A percentile compares a stretch with the other conserved stretches of the same genome.
phyloP scores from a whole-genome alignment of 2,797 vertebrate genomes.

The Eurystomus glaucurus region DNA sequence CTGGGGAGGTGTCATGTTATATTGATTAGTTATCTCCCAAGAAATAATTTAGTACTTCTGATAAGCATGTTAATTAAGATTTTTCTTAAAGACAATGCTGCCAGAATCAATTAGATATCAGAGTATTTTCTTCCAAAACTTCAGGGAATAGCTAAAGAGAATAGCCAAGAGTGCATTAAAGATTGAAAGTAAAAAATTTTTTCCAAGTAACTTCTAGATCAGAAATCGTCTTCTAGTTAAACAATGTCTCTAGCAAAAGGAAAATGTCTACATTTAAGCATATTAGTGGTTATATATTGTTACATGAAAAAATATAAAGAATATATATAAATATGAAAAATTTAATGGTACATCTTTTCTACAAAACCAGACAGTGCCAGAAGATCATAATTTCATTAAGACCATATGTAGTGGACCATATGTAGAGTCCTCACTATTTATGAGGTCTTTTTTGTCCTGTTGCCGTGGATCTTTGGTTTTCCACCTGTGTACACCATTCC shows the following conservation, averaged over 20 bases:
- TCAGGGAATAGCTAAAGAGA: not conserved
- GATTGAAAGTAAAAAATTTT: not conserved
- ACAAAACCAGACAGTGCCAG: not conserved
- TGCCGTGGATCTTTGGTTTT: not conserved
- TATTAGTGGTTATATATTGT: not conserved
- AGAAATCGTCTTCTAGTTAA: not conserved
- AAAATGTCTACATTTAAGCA: not conserved
- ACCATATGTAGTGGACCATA: fast-evolving
- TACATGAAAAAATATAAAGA: not conserved
- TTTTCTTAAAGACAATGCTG: not conserved
- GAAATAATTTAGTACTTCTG: constrained; percentile 14
- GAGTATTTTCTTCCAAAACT: not conserved
- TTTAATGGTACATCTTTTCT: fast-evolving
- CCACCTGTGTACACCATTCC: not conserved
- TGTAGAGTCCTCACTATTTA: not conserved
- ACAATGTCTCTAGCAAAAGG: not conserved
- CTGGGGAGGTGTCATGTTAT: not conserved
- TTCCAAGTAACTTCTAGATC: not conserved
- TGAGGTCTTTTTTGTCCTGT: not conserved
- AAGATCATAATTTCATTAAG: not conserved
- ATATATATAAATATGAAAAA: not conserved
- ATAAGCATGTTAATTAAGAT: constrained; percentile 24
- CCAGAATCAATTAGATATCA: not conserved
- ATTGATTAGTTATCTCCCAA: not conserved
- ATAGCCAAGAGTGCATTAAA: not conserved